Conservation (phyloP, 2,113 vertebrate species). For the Sclerurus mexicanus region DNA sequence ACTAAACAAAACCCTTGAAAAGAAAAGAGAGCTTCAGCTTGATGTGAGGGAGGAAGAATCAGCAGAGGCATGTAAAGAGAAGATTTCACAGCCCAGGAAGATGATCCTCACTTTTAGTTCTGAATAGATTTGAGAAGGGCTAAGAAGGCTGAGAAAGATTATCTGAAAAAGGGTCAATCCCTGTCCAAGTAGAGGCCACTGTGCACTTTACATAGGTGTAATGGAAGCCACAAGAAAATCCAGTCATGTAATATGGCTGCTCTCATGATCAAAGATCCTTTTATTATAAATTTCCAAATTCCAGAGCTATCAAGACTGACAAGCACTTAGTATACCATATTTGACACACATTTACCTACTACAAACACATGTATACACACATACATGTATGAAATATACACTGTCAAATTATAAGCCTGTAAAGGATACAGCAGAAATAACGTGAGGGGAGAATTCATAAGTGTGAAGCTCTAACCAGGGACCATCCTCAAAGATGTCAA, state of each 20-base stretch:
- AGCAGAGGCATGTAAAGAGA: not conserved
- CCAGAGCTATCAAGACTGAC: not conserved
- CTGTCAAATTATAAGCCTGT: not conserved
- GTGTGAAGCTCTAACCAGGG: not conserved
- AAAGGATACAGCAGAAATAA: not conserved
- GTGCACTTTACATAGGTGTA: not conserved
- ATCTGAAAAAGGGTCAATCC: not conserved
- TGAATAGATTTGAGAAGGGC: not conserved
- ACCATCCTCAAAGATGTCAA: not conserved
- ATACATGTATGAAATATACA: not conserved
- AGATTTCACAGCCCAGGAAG: not conserved
- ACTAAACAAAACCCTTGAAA: not conserved
- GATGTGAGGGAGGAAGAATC: not conserved
- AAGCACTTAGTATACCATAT: not conserved
- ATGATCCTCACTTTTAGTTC: not conserved
- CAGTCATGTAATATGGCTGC: not conserved
- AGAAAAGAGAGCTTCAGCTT: not conserved
- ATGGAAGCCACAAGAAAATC: not conserved
- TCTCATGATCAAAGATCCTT: not conserved
- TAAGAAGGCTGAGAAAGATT: not conserved
- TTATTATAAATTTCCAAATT: not conserved
- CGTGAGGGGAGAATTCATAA: accelerated
- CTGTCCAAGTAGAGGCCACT: not conserved
- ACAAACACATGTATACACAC: not conserved
- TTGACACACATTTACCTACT: not conserved